Percentiles rank a stretch among this genome's conserved stretches.
Evolutionary conservation across 2,888 invertebrate species (phyloP).

Genomic region (Cyclophora albipunctata): DNA sequence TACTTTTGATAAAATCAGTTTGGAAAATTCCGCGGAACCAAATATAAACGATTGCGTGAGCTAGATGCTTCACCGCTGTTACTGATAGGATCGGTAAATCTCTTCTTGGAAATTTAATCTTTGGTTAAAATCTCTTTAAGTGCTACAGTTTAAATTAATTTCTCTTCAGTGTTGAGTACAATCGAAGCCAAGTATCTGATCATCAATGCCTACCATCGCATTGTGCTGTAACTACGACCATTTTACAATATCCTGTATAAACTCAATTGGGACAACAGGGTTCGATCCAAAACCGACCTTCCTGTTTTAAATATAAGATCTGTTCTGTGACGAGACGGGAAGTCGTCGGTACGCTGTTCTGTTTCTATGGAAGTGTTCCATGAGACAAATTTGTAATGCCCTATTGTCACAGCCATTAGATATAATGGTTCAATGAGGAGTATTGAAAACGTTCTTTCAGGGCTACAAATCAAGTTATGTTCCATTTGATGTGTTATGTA

Average conservation of each 20-base stretch:
- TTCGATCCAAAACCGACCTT: constrained; percentile 39
- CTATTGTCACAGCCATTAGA: constrained; percentile 68
- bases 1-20: constrained; percentile 16
- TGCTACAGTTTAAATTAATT: constrained; percentile 23
- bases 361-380: constrained; percentile 24
- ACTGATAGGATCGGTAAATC: constrained; percentile 11
- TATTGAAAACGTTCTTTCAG: constrained; percentile 67
- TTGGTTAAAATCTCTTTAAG: constrained; percentile 9
- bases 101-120: constrained; percentile 13
- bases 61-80: constrained; percentile 11
- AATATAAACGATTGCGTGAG: constrained; percentile 14
- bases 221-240: constrained; percentile 55
- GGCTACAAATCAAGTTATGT: constrained; percentile 55
- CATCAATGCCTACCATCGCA: constrained; percentile 57
- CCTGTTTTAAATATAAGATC: constrained; percentile 34
- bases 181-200: constrained; percentile 33
- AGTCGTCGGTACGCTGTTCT: constrained; percentile 6
- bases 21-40: constrained; percentile 13
- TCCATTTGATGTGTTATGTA: constrained; percentile 51
- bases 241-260: constrained; percentile 72
- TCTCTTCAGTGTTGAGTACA: constrained; percentile 29
- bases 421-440: constrained; percentile 66
- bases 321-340: neutral
- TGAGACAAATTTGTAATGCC: constrained; percentile 68
- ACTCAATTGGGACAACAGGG: constrained; percentile 55